Evolutionary conservation across 2,888 invertebrate genomes (phyloP).

Genomic region (Drosophila mimica): DNA sequence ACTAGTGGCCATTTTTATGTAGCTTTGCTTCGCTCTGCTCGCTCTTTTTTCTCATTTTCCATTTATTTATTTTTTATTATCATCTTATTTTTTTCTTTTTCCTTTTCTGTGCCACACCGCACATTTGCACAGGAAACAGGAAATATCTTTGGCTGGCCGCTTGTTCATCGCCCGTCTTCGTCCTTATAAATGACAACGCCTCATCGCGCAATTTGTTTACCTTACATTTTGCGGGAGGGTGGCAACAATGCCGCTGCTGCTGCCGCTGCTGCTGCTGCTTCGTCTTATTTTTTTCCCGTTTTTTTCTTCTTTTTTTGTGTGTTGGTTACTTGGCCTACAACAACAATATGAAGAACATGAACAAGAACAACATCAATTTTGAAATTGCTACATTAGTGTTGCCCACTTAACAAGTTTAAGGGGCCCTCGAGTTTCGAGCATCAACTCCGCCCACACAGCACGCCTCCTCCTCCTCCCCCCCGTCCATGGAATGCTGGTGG

Average conservation of each 20-base stretch:
- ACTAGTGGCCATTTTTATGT: constrained; percentile 68
- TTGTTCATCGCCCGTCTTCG: constrained; percentile 31
- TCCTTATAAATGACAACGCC: constrained; percentile 82
- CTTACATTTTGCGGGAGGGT: constrained; percentile 63
- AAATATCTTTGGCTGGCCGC: constrained; percentile 74
- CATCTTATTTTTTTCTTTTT: constrained; percentile 35
- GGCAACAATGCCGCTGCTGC: constrained; percentile 7
- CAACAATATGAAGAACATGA: constrained; percentile 13
- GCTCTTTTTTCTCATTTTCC: constrained; percentile 67
- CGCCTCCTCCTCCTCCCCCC: background rate
- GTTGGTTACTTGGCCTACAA: constrained; percentile 22
- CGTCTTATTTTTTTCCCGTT: constrained; percentile 21
- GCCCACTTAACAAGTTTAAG: constrained; percentile 83
- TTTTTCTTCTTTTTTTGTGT: constrained; percentile 19
- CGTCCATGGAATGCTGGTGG: constrained; percentile 19
- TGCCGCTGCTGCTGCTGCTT: constrained; percentile 8
- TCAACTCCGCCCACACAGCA: constrained; percentile 2
- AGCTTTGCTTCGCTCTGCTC: constrained; percentile 26
- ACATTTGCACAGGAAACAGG: constrained; percentile 54
- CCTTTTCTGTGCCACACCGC: constrained; percentile 1
- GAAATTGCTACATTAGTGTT: constrained; percentile 84
- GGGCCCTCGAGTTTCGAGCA: constrained; percentile 46
- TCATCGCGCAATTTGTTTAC: constrained; percentile 84
- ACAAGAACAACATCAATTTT: constrained; percentile 77
- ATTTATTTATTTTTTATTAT: constrained; percentile 82